Percentiles rank a stretch among this genome's conserved stretches.
Evolutionary conservation across 1,140 invertebrate genomes (phyloP).

Genomic region (Lordiphosa mommai): DNA sequence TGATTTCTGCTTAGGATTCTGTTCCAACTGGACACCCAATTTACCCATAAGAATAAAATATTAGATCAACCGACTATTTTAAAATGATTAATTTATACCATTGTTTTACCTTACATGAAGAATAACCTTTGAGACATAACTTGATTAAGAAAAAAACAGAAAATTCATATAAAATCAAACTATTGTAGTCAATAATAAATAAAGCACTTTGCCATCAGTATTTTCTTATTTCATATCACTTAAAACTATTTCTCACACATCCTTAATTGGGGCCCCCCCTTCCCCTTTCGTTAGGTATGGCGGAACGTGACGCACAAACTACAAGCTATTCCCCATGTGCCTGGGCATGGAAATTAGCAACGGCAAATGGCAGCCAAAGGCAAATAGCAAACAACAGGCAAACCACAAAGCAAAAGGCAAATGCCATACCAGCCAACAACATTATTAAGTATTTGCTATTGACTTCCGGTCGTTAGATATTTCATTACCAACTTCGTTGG

Average conservation of each 20-base stretch:
- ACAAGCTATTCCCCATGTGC: conserved; percentile 34
- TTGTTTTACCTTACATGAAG: no score
- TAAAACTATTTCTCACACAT: conserved; percentile 18
- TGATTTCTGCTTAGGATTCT: no score
- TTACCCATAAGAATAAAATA: no score
- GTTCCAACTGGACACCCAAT: no score
- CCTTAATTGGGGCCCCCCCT: conserved; percentile 22
- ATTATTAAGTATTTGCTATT: conserved; percentile 77
- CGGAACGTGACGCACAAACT: conserved; percentile 27
- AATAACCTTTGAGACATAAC: no score
- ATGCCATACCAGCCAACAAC: conserved; percentile 60
- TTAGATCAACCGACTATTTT: no score
- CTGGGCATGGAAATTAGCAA: conserved; percentile 41
- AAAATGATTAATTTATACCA: no score
- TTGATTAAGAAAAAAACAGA: no score
- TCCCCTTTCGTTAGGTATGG: neutral
- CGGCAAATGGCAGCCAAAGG: conserved; percentile 41
- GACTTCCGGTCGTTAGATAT: conserved; percentile 78
- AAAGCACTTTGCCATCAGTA: no score
- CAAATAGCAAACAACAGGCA: conserved; percentile 28
- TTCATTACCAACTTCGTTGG: conserved; percentile 67
- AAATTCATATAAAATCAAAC: no score
- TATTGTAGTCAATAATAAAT: no score
- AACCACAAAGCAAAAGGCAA: conserved; percentile 30
- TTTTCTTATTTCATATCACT: conserved; percentile 8